These are phyloP conservation scores for Pachypanchax playfairii DNA, from an alignment of 2,113 vertebrate genomes.

Conservation along the genomic window DNA sequence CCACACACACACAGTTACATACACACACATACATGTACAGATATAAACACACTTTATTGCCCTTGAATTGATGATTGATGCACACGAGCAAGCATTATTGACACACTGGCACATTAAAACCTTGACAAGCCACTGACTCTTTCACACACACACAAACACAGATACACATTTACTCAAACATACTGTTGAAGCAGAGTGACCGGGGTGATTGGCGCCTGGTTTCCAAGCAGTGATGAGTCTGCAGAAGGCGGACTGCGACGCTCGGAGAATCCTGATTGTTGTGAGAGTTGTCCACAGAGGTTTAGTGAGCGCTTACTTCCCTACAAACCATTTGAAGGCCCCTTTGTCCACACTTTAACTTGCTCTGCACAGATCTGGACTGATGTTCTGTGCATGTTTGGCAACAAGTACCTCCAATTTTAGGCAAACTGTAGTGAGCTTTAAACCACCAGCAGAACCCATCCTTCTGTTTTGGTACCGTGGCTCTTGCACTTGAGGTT, in stretches of 20 bases:
- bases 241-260: conserved; percentile 31
- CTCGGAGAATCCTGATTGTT: conserved; percentile 34
- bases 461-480: conserved; percentile 12
- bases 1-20: conserved; percentile 28
- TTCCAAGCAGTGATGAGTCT: conserved; percentile 43
- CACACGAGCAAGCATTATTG: conserved; percentile 75
- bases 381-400: conserved; percentile 34
- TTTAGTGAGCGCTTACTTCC: conserved; percentile 38
- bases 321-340: conserved; percentile 41
- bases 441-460: conserved; percentile 66
- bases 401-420: conserved; percentile 40
- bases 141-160: conserved; percentile 36
- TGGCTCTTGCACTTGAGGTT: conserved; percentile 10
- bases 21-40: background rate
- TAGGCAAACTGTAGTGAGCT: conserved; percentile 38
- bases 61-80: conserved; percentile 76
- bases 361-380: conserved; percentile 33
- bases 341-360: conserved; percentile 29
- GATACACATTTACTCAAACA: conserved; percentile 49
- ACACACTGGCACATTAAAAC: conserved; percentile 72
- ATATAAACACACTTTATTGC: conserved; percentile 54
- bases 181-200: conserved; percentile 47
- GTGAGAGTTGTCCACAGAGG: conserved; percentile 29
- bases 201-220: conserved; percentile 33
- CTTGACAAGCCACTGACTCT: conserved; percentile 57